A percentile compares a stretch with the other conserved stretches of the same genome.
Evolutionary conservation across 2,888 invertebrate genomes (phyloP).

Genomic region (Pyralis farinalis): DNA sequence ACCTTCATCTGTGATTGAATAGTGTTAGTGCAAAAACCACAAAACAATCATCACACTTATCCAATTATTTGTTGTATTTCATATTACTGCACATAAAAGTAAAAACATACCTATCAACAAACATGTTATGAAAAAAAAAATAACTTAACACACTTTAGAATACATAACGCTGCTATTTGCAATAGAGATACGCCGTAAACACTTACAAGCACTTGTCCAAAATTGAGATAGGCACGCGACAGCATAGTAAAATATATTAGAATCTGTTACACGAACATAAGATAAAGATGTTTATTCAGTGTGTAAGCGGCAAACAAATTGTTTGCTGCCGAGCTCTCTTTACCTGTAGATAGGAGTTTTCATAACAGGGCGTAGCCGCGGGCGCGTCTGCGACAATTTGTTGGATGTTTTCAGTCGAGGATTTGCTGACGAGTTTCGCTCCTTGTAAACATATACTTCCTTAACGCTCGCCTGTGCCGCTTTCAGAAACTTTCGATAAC

Average conservation of each 20-base stretch:
- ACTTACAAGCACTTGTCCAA: conserved; percentile 7
- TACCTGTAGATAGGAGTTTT: conserved; percentile 67
- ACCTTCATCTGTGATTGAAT: too few relatives aligned
- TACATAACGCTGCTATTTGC: conserved; percentile 5
- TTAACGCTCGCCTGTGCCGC: conserved; percentile 18
- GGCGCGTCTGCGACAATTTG: conserved; percentile 64
- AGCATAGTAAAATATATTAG: conserved; percentile 39
- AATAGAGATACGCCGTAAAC: background rate
- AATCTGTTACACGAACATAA: conserved; percentile 45
- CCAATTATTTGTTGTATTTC: too few relatives aligned
- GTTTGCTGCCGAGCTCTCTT: conserved; percentile 59
- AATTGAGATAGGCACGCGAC: conserved; percentile 29
- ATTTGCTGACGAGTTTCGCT: conserved; percentile 60
- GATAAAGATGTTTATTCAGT: conserved; percentile 69
- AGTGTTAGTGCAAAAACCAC: too few relatives aligned
- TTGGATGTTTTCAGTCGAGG: conserved; percentile 47
- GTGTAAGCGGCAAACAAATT: conserved; percentile 71
- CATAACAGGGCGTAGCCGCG: conserved; percentile 64
- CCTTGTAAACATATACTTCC: conserved; percentile 58
- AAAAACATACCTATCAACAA: too few relatives aligned
- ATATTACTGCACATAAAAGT: too few relatives aligned
- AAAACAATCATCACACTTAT: too few relatives aligned
- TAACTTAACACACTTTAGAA: conserved; percentile 4
- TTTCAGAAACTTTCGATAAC: conserved; percentile 23
- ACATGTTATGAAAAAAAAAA: background rate